phyloP scores from a whole-genome alignment of 2,797 vertebrate genomes.

The Tachyglossus aculeatus region DNA sequence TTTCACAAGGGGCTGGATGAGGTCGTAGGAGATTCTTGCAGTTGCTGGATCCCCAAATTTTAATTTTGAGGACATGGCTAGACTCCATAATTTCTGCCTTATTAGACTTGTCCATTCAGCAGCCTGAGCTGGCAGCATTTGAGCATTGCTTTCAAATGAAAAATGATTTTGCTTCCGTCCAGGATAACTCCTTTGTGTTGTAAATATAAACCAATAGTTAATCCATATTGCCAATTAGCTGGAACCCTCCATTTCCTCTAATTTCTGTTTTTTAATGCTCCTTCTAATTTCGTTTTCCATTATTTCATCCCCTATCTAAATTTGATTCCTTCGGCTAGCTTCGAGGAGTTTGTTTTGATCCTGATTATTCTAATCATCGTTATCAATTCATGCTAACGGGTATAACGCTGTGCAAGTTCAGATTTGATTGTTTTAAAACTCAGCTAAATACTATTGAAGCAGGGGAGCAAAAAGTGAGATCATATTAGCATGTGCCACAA shows the following conservation, averaged over 20 bases:
- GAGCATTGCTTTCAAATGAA: slow-evolving; percentile 7
- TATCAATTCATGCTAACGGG: neutral
- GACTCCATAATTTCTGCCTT: slow-evolving; percentile 8
- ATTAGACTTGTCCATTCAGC: neutral
- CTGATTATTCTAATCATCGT: neutral
- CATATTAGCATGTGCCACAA: neutral
- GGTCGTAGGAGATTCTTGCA: slow-evolving; percentile 7
- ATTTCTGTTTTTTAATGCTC: too few relatives aligned
- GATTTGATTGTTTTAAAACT: neutral
- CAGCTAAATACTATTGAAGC: slow-evolving; percentile 1
- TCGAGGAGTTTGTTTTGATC: neutral
- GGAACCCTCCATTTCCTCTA: neutral
- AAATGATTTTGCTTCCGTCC: slow-evolving; percentile 18
- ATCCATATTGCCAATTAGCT: slow-evolving; percentile 4
- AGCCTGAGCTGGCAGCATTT: neutral
- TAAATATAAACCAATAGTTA: neutral
- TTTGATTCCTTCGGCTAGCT: neutral
- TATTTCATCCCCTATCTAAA: neutral
- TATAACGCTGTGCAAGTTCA: neutral
- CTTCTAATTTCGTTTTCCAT: neutral
- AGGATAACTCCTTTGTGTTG: slow-evolving; percentile 1
- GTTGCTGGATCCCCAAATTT: slow-evolving; percentile 5
- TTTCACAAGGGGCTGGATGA: neutral
- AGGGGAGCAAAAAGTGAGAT: neutral
- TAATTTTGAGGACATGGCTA: neutral